Percentiles rank a stretch among this genome's conserved stretches.
These are phyloP conservation scores for Hylia prasina DNA, from an alignment of 2,113 vertebrate species.

Conservation along the genomic window DNA sequence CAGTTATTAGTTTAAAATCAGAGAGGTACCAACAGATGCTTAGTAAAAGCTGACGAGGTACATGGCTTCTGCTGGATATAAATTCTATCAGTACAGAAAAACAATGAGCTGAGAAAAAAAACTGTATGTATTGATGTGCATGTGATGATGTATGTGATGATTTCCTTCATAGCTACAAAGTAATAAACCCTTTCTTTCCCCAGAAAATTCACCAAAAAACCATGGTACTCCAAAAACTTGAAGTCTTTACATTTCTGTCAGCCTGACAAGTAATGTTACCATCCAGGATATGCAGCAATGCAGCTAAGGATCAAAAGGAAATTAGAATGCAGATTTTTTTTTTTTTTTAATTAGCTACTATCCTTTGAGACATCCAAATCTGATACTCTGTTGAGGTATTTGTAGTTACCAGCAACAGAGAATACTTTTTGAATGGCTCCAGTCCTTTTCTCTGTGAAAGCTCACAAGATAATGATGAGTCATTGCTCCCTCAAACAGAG, in stretches of 20 bases:
- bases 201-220: background rate
- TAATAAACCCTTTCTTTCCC: background rate
- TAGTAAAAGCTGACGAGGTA: background rate
- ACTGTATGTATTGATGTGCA: background rate
- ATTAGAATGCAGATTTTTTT: background rate
- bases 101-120: background rate
- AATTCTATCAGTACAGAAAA: background rate
- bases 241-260: background rate
- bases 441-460: background rate
- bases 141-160: background rate
- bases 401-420: background rate
- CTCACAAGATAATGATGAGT: slow-evolving; percentile 11
- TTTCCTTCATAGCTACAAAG: background rate
- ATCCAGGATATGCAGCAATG: background rate
- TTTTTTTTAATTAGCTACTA: background rate
- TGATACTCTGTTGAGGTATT: background rate
- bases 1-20: background rate
- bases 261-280: background rate
- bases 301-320: background rate
- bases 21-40: background rate
- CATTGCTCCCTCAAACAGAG: background rate
- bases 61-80: background rate
- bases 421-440: background rate
- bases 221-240: background rate
- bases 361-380: background rate